A percentile compares a stretch with the other conserved stretches of the same genome.
Evolutionary conservation across 2,113 vertebrate genomes (phyloP).

Genomic region (Todiramphus saurophagus): DNA sequence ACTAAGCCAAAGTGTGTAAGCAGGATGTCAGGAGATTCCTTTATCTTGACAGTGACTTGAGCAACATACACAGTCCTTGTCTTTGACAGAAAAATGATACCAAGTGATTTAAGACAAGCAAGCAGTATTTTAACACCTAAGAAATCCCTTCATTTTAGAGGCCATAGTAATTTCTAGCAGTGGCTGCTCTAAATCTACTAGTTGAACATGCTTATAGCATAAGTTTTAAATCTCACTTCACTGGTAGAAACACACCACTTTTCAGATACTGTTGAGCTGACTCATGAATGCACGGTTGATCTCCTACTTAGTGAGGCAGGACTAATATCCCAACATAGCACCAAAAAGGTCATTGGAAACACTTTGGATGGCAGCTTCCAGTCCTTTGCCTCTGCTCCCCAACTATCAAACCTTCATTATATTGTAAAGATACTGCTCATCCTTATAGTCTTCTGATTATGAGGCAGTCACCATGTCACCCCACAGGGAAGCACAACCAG

Average conservation of each 20-base stretch:
- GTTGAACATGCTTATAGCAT: background rate
- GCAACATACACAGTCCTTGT: background rate
- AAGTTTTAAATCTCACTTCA: background rate
- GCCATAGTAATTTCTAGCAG: background rate
- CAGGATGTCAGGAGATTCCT: background rate
- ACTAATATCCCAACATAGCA: background rate
- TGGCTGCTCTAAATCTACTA: background rate
- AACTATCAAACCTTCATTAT: background rate
- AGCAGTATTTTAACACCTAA: background rate
- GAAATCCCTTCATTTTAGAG: background rate
- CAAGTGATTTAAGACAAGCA: background rate
- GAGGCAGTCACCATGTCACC: background rate
- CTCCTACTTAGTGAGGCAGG: background rate
- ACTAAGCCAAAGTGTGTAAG: background rate
- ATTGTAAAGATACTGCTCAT: background rate
- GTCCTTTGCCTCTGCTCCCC: background rate
- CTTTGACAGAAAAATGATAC: background rate
- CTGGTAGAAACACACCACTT: background rate
- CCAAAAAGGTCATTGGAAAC: background rate
- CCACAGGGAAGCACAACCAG: accelerated
- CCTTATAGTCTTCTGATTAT: background rate
- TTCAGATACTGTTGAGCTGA: background rate
- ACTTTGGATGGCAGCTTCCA: background rate
- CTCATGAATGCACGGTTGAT: background rate
- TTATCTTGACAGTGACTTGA: background rate